These are phyloP conservation scores for Oscheius sp. DNA, from an alignment of 2,888 invertebrate species.

Conservation along the genomic window DNA sequence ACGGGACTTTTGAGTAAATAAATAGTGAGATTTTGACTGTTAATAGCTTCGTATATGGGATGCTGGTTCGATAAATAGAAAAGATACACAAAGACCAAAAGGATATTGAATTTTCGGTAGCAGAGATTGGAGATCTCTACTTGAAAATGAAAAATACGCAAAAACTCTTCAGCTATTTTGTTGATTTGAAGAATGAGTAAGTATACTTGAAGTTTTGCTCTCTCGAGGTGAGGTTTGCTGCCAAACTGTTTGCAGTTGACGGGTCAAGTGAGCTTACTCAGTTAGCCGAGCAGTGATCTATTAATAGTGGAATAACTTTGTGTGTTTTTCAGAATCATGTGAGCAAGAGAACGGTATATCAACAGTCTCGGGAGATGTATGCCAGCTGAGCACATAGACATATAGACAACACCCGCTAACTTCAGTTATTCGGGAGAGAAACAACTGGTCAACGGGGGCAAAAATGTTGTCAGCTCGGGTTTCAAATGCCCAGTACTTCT, in stretches of 20 bases:
- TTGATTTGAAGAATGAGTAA: too few relatives aligned
- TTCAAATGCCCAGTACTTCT: neutral
- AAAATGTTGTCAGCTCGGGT: neutral
- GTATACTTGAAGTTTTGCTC: too few relatives aligned
- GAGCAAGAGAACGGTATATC: constrained; percentile 5
- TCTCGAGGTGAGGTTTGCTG: too few relatives aligned
- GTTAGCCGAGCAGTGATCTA: neutral
- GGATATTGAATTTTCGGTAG: too few relatives aligned
- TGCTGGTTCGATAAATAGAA: too few relatives aligned
- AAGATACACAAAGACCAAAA: too few relatives aligned
- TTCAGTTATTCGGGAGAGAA: neutral
- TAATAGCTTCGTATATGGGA: too few relatives aligned
- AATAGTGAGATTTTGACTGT: too few relatives aligned
- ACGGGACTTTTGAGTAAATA: too few relatives aligned
- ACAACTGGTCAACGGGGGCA: neutral
- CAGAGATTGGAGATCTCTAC: too few relatives aligned
- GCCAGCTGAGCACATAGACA: constrained; percentile 2
- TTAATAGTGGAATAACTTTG: neutral
- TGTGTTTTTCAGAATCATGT: constrained; percentile 18
- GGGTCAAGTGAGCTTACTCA: neutral
- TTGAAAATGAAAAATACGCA: too few relatives aligned
- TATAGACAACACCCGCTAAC: neutral
- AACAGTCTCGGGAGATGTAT: neutral
- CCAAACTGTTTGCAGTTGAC: constrained; percentile 7
- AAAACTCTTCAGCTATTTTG: too few relatives aligned